These are phyloP conservation scores for Kryptopterus vitreolus DNA, from an alignment of 2,797 vertebrate species.

Conservation along the genomic window DNA sequence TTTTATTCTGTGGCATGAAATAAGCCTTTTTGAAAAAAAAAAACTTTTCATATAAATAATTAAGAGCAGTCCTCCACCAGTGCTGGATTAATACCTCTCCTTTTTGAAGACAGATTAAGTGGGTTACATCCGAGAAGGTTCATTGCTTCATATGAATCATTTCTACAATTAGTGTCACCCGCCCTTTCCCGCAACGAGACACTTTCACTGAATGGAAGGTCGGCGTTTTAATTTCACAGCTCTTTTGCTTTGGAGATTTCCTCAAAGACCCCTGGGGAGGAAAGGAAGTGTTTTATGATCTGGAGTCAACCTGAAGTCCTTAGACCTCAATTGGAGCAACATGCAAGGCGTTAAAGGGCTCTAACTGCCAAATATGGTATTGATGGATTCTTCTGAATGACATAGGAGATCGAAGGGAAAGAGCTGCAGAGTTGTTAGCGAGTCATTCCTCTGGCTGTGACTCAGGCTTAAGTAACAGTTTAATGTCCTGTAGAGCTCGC, in stretches of 20 bases:
- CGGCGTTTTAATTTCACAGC: constrained; percentile 45
- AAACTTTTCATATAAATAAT: constrained; percentile 69
- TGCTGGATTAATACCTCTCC: constrained; percentile 63
- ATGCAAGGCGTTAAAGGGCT: constrained; percentile 6
- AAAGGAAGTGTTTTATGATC: not conserved
- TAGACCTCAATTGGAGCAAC: not conserved
- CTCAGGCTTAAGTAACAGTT: constrained; percentile 48
- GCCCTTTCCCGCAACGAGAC: not conserved
- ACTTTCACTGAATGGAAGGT: constrained; percentile 16
- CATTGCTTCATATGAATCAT: constrained; percentile 42
- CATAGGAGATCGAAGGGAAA: constrained; percentile 4
- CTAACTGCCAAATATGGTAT: not conserved
- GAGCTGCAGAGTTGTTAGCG: not conserved
- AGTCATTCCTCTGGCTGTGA: not conserved
- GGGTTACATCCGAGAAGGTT: constrained; percentile 42
- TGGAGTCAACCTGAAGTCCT: constrained; percentile 8
- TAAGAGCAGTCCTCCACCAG: constrained; percentile 66
- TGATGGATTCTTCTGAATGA: constrained; percentile 10
- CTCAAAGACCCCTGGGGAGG: not conserved
- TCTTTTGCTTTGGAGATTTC: constrained; percentile 25
- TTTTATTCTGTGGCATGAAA: constrained; percentile 50
- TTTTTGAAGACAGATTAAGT: constrained; percentile 54
- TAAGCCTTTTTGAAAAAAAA: constrained; percentile 59
- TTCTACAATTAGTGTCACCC: constrained; percentile 42
- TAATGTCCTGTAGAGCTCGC: constrained; percentile 33